Evolutionary conservation across 2,888 invertebrate species (phyloP).

Genomic region (Pammene aurita): DNA sequence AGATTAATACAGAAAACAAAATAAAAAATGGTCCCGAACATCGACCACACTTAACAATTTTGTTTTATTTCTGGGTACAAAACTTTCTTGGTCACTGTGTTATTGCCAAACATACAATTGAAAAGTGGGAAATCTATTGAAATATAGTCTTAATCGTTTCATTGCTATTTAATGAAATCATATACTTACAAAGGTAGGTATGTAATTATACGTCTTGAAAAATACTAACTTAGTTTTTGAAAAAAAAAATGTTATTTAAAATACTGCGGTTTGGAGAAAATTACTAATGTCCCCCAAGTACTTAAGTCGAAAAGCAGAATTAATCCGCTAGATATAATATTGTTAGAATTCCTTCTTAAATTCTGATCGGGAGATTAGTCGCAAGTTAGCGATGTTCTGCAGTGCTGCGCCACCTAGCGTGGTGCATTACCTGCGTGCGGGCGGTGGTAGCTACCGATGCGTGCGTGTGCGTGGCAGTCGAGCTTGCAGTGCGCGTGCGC

Average conservation of each 20-base stretch:
- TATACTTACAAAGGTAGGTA: too few relatives aligned
- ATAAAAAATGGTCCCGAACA: conserved; percentile 74
- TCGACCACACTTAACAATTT: conserved; percentile 64
- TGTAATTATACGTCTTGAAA: too few relatives aligned
- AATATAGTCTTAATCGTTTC: too few relatives aligned
- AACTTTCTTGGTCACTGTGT: conserved; percentile 43
- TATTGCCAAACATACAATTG: not conserved
- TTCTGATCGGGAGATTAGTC: not conserved
- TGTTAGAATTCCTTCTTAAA: too few relatives aligned
- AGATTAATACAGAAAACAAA: conserved; percentile 46
- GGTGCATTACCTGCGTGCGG: conserved; percentile 80
- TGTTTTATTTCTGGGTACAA: conserved; percentile 58
- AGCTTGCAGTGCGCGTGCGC: conserved; percentile 85
- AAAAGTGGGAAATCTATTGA: too few relatives aligned
- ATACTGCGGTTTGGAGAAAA: too few relatives aligned
- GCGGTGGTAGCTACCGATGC: conserved; percentile 82
- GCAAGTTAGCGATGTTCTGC: not conserved
- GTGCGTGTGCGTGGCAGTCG: conserved; percentile 80
- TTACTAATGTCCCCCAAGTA: too few relatives aligned
- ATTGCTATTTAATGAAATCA: too few relatives aligned
- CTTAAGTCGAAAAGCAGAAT: too few relatives aligned
- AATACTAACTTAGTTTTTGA: too few relatives aligned
- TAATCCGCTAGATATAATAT: too few relatives aligned
- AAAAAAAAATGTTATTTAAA: too few relatives aligned
- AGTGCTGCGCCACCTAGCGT: conserved; percentile 56